Evolutionary conservation across 2,113 vertebrate species (phyloP).

Genomic region (human (Homo sapiens)): DNA sequence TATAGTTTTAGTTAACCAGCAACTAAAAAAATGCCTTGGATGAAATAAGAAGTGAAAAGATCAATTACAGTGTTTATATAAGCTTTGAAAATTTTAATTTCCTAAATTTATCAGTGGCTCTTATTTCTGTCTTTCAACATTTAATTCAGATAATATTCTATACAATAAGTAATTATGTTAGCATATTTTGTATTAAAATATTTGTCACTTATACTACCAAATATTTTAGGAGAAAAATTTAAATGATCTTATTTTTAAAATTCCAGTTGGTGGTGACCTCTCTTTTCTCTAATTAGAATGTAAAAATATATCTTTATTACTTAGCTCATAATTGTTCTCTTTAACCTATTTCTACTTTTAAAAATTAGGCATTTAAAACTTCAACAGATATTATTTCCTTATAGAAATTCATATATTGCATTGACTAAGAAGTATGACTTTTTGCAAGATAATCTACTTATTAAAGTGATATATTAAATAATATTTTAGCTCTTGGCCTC

Average conservation of each 20-base stretch:
- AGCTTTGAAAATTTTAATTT: background rate
- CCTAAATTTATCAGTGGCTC: background rate
- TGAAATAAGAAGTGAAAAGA: background rate
- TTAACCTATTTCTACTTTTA: background rate
- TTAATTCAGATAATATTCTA: conserved; percentile 3
- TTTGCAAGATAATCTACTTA: background rate
- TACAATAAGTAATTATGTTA: background rate
- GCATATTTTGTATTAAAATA: background rate
- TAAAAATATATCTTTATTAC: background rate
- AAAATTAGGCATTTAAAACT: background rate
- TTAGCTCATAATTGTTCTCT: conserved; percentile 2
- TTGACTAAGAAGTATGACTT: background rate
- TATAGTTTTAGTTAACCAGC: background rate
- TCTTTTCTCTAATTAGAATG: background rate
- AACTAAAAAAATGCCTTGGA: background rate
- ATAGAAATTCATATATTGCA: background rate
- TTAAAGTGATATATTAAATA: background rate
- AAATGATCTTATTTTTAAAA: background rate
- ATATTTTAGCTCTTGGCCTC: background rate
- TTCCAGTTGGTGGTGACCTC: background rate
- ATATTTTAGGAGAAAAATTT: conserved; percentile 17
- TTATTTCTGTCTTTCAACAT: background rate
- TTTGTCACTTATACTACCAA: background rate
- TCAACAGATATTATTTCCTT: background rate
- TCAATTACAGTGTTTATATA: background rate